Evolutionary conservation across 2,113 vertebrate genomes (phyloP), one percentile per base, ranked within the genome.

Genomic region (Centropristis striata): DNA sequence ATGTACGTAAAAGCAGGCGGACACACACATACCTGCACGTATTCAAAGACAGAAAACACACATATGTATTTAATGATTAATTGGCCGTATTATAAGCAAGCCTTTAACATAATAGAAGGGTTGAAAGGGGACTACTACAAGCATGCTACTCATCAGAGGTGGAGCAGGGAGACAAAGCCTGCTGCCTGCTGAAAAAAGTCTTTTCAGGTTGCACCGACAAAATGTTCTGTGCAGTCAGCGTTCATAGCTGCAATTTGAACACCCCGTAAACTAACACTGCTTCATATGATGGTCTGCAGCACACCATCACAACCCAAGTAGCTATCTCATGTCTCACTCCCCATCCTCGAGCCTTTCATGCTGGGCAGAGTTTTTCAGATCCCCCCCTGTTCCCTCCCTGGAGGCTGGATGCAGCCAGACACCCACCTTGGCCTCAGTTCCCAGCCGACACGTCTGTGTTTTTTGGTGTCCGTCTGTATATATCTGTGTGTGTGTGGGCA

Each of bases 381-480:
- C 57, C 36, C 59, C 41, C 64, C 55, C 23, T 15, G 37, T 2
- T 39, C 44, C 46, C 39, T 79, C 82, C 41, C 78, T 61, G 37
- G 78, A 83, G 84, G 59, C 67, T 83, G 47, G 60, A 85, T 78
- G 70, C 76, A 86, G 89, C 80, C 86, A 87, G 83, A 88, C 84
- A 84, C 71, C 84, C 86, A 89, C 88, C 84, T 81, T 83, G 80
- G 90, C 87, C 86, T 61, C 67, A 32, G 81, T 80, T 81, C 82
- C 71, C 80, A 77, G 78, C 67, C 66, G 39, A 75, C 67, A 82
- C 25, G 79, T 90, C 84, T 92, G 86, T 86, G 69, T 85, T 77
- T 86, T 80, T 86, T 60, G 64, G 83, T 81, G 77, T 90, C 20
- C 18, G 51, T 78, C 54, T 77, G 76, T 78, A 42, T 78, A 13